phyloP scores from a whole-genome alignment of 1,140 invertebrate species.

The Polypedilum pembai region DNA sequence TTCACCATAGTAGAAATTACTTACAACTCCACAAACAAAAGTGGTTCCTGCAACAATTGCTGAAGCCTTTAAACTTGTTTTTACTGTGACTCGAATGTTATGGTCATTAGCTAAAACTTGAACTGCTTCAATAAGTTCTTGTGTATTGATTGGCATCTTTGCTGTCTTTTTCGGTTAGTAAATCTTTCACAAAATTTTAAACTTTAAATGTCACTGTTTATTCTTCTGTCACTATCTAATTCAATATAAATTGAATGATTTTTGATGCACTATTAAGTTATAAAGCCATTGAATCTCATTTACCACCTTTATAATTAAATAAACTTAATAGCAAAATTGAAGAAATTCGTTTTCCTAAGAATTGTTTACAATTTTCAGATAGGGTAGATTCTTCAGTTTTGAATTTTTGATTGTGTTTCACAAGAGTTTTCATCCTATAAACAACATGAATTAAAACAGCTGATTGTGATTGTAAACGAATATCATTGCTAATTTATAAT shows the following conservation, averaged over 20 bases:
- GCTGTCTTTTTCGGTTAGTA: neutral
- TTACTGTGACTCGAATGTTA: neutral
- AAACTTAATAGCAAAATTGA: neutral
- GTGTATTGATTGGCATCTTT: neutral
- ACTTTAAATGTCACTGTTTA: neutral
- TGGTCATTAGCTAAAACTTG: neutral
- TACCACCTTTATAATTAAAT: too few species aligned
- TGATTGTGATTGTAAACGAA: neutral
- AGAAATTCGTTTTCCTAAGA: neutral
- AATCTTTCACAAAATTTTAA: neutral
- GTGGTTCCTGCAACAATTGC: neutral
- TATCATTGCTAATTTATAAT: neutral
- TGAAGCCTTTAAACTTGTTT: neutral
- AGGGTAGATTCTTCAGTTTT: neutral
- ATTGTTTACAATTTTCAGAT: neutral
- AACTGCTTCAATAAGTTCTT: neutral
- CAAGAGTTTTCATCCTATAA: too few species aligned
- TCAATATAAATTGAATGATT: neutral
- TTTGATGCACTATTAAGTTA: too few species aligned
- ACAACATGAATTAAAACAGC: too few species aligned
- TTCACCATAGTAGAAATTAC: neutral
- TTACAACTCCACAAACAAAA: neutral
- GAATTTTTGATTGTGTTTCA: neutral
- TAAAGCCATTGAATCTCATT: too few species aligned
- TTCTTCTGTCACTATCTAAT: neutral